phyloP scores from a whole-genome alignment of 2,888 invertebrate genomes.

The Eupeodes luniger region DNA sequence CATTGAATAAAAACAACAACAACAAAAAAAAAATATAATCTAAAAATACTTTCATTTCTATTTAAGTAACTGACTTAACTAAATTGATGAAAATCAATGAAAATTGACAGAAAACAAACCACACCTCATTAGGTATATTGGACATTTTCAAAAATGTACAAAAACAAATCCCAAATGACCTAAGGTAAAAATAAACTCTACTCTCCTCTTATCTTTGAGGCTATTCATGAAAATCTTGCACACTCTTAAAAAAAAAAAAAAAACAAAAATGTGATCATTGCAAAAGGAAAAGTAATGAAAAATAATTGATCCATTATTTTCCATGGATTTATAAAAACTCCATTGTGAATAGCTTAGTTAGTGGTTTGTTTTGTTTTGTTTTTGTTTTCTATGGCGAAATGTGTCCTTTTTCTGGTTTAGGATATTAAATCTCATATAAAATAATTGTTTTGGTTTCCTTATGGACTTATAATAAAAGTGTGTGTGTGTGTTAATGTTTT shows the following conservation, averaged over 20 bases:
- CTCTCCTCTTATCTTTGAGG: neutral
- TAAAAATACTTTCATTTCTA: neutral
- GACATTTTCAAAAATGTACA: neutral
- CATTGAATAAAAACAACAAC: neutral
- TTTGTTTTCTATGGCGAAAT: neutral
- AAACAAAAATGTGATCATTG: neutral
- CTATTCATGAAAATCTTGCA: conserved; percentile 14
- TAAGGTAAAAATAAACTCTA: neutral
- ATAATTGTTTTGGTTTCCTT: conserved; percentile 25
- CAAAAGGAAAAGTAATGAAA: conserved; percentile 8
- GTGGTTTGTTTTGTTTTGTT: neutral
- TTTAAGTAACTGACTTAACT: conserved; percentile 2
- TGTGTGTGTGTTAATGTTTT: neutral
- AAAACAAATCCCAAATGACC: neutral
- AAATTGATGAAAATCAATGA: conserved; percentile 22
- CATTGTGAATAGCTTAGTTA: neutral
- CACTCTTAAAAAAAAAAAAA: conserved; percentile 1
- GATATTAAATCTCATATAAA: conserved; percentile 8
- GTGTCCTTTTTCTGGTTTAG: conserved; percentile 9
- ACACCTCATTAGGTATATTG: conserved; percentile 18
- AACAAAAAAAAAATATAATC: neutral
- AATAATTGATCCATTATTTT: conserved; percentile 29
- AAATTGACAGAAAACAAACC: conserved; percentile 6
- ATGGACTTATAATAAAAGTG: neutral
- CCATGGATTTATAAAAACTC: conserved; percentile 20